Evolutionary conservation across 2,797 vertebrate species (phyloP).

Genomic region (Vireo griseus): DNA sequence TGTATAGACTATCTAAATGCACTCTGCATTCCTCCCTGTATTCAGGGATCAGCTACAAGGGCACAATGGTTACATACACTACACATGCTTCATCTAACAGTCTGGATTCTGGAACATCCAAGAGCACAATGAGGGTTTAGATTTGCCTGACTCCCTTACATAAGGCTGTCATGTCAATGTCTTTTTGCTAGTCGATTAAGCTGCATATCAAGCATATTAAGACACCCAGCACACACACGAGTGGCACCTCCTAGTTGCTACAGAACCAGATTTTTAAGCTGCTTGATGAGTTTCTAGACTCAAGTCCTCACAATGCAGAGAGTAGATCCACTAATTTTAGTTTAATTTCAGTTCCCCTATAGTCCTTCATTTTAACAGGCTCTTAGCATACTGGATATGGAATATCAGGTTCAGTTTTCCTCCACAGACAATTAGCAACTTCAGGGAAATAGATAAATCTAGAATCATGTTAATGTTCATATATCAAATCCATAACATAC

Average conservation of each 20-base stretch:
- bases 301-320: neutral
- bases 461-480: neutral
- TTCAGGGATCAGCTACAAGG: neutral
- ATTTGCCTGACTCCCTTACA: neutral
- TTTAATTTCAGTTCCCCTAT: neutral
- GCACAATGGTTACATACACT: neutral
- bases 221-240: neutral
- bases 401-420: neutral
- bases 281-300: neutral
- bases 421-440: neutral
- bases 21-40: neutral
- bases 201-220: neutral
- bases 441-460: neutral
- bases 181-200: neutral
- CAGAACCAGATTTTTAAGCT: neutral
- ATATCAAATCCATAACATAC: neutral
- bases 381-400: neutral
- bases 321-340: neutral
- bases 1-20: neutral
- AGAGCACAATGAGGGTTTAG: neutral
- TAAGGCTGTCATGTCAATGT: neutral
- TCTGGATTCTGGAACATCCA: neutral
- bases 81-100: fast-evolving
- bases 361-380: neutral
- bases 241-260: neutral